Base-by-base conservation (phyloP, 2,113 vertebrate genomes). In the Marmota monax region DNA sequence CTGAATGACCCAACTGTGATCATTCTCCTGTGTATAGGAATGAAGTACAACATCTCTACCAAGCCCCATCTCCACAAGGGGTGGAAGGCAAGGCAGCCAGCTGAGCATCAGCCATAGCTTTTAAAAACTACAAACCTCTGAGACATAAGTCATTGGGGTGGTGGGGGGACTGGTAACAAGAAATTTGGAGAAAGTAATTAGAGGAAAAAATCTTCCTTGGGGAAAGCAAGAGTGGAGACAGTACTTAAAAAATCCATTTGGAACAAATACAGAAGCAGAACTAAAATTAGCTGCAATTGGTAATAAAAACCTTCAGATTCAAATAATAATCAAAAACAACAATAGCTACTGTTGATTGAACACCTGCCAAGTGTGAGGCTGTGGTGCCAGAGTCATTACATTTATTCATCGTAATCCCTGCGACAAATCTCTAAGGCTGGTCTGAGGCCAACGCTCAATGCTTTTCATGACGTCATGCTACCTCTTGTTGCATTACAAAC, bases 281-380 rank as follows among this genome's bases (percentile, higher is more conserved):
- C 78, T 78, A 69, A 95, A 92, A 85, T 92, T 42, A 96, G 92
- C 86, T 79, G n/a, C 63, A 67, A 69, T 51, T 56, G 56, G 4
- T 70, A 84, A 77, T 65, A 90, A 92, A 88, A 69, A 69, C 65
- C 65, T 27, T 69, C 13, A 32, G 16, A 63, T 45, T 80, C 84
- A 90, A 73, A 92, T 32, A 70, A 63, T 29, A 63, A 70, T 80
- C 23, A 80, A 72, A 92, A 94, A 45, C 51, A 86, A 87, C 76
- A 94, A 32, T 72, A 69, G 91, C 48, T 70, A 56, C 65, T 84
- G 56, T 42, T 63, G 82, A 84, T 1, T 25, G 80, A 76, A 45
- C 25, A n/a, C 76, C 63, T 48, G 76, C 95, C 63, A 79, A 84
- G 25, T 7, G 27, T 20, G 79, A 83, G 70, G 88, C 56, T n/a